Conservation (phyloP, 2,113 vertebrate species). For the Electrona antarctica region DNA sequence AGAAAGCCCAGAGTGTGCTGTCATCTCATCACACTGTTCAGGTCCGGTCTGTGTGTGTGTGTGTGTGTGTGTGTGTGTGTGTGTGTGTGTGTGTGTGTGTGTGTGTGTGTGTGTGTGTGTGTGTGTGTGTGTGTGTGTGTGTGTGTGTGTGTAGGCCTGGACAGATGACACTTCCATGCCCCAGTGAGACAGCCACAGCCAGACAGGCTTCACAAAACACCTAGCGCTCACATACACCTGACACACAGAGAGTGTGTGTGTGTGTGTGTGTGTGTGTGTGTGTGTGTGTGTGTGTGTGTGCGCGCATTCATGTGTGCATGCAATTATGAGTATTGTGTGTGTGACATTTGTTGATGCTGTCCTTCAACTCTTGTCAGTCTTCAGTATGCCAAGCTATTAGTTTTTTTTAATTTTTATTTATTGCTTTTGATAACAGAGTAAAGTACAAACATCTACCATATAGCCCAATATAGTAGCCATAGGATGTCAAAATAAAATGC, state of each 20-base stretch:
- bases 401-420: too few species aligned
- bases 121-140: constrained; percentile 3
- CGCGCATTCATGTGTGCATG: too few species aligned
- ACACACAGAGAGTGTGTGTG: constrained; percentile 46
- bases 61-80: constrained; percentile 11
- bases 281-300: too few species aligned
- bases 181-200: constrained; percentile 72
- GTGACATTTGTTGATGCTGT: too few species aligned
- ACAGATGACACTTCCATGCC: constrained; percentile 76
- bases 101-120: constrained; percentile 23
- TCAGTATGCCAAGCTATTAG: too few species aligned
- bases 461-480: too few species aligned
- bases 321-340: too few species aligned
- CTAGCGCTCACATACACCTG: constrained; percentile 50
- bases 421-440: too few species aligned
- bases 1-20: constrained; percentile 73
- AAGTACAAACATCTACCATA: too few species aligned
- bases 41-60: constrained; percentile 44
- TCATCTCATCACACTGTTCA: constrained; percentile 74
- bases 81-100: constrained; percentile 4
- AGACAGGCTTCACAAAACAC: constrained; percentile 74
- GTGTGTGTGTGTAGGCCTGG: constrained; percentile 49
- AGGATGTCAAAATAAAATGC: too few species aligned
- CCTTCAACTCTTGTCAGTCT: too few species aligned
- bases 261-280: too few species aligned